Evolutionary conservation across 2,113 vertebrate genomes (phyloP), one percentile per base, ranked within the genome.

Genomic region (Phalacrocorax aristotelis): DNA sequence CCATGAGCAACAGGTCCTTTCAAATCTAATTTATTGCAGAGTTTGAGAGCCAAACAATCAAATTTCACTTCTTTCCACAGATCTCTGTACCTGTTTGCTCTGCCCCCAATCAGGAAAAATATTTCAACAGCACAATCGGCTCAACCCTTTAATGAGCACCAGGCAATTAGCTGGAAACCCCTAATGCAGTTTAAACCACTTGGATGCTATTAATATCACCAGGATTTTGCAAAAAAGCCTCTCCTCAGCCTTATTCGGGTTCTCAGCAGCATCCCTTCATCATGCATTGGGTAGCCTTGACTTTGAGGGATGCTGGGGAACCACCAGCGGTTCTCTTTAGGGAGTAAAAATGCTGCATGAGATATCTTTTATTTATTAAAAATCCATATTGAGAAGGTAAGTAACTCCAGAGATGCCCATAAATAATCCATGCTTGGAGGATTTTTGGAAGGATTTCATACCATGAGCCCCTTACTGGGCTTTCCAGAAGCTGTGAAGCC

Each of bases 241-340:
- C n/a, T 84, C 74, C n/a, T 62, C n/a, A 3, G 18, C 10, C 54
- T 89, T 23, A 11, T 3, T 12, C 1, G 1, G 32, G 46, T 5
- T 38, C 74, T 77, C 57, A 21, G 9, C 90, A 44, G 70, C 54
- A 32, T 49, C 55, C 27, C 11, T 22, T 7, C 62, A 19, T 34
- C 7, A 1, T 34, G 19, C 38, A 14, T 34, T 2, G 46, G n/a
- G 70, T 9, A 32, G 40, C 55, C 9, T 13, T 1, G 7, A 9
- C 32, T 13, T 34, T 38, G 36, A 71, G 51, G 23, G 38, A 30
- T 9, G 34, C 44, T 48, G 34, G 5, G 9, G 46, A 60, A 32
- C 42, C 49, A 34, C 42, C 27, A 61, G 34, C 40, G 21, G 20
- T 13, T 40, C 48, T 25, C 32, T 30, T 55, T 10, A 6, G 13